Conservation (phyloP, 2,888 invertebrate genomes). For the Drosophila niveifrons region DNA sequence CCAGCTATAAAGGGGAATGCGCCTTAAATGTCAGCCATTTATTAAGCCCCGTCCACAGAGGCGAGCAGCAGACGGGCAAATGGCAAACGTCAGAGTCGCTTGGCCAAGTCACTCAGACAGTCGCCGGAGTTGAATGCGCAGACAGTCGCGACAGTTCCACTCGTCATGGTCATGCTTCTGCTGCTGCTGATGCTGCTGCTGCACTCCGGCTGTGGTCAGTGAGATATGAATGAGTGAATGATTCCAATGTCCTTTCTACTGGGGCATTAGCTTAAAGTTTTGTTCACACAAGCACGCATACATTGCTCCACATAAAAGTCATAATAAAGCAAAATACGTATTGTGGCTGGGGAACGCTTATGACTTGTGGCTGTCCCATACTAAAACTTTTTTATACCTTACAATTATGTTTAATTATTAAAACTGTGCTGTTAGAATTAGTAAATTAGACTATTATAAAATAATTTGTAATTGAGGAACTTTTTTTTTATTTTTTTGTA, state of each 20-base stretch:
- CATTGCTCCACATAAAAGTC: neutral
- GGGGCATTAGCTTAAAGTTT: slow-evolving; percentile 5
- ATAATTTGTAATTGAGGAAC: too few relatives aligned
- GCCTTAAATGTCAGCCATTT: slow-evolving; percentile 72
- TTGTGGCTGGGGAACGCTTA: neutral
- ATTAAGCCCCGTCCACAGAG: slow-evolving; percentile 58
- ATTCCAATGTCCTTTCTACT: neutral
- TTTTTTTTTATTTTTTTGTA: too few relatives aligned
- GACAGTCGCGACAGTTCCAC: slow-evolving; percentile 42
- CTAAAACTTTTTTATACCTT: too few relatives aligned
- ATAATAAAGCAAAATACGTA: neutral
- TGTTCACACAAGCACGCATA: neutral
- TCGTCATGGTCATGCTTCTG: neutral
- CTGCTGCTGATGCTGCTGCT: neutral
- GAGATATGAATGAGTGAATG: slow-evolving; percentile 1
- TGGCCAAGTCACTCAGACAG: slow-evolving; percentile 57
- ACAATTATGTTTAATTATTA: too few relatives aligned
- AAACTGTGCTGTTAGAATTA: too few relatives aligned
- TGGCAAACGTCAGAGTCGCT: slow-evolving; percentile 58
- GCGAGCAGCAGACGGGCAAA: slow-evolving; percentile 57
- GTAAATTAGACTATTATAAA: too few relatives aligned
- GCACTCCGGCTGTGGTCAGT: slow-evolving; percentile 11
- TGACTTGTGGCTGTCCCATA: too few relatives aligned
- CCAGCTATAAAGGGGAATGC: slow-evolving; percentile 48
- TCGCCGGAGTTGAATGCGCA: slow-evolving; percentile 51